phyloP scores from a whole-genome alignment of 2,888 invertebrate genomes.

The Dorcus parallelipipedus region DNA sequence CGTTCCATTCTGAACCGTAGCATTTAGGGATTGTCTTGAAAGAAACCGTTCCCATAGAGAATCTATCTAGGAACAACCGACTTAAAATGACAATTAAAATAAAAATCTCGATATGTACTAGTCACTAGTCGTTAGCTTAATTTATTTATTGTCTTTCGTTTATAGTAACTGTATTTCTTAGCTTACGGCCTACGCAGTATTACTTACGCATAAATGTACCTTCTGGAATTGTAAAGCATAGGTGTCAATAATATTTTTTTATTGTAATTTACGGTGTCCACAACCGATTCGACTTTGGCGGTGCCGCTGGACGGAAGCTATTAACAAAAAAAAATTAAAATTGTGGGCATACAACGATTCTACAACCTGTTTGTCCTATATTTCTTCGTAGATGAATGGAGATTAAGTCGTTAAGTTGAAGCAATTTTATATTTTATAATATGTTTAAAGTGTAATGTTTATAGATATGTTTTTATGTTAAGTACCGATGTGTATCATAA shows the following conservation, averaged over 20 bases:
- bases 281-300: background rate
- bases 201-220: slow-evolving; percentile 16
- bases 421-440: slow-evolving; percentile 14
- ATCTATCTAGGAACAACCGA: background rate
- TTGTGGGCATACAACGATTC: slow-evolving; percentile 15
- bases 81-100: background rate
- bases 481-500: slow-evolving; percentile 17
- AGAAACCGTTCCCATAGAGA: background rate
- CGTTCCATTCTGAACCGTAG: slow-evolving; percentile 16
- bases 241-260: slow-evolving; percentile 1
- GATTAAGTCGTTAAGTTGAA: slow-evolving; percentile 4
- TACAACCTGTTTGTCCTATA: slow-evolving; percentile 8
- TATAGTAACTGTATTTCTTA: slow-evolving; percentile 25
- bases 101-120: slow-evolving; percentile 15
- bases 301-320: no score
- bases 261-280: slow-evolving; percentile 1
- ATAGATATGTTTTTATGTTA: slow-evolving; percentile 15
- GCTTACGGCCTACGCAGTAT: slow-evolving; percentile 35
- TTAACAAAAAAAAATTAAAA: background rate
- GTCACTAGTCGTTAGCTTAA: slow-evolving; percentile 15
- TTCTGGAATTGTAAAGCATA: background rate
- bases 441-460: slow-evolving; percentile 14
- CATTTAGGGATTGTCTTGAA: background rate
- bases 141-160: slow-evolving; percentile 24
- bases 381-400: slow-evolving; percentile 1